Evolutionary conservation across 2,113 vertebrate genomes (phyloP).

Genomic region (Raja brachyura): DNA sequence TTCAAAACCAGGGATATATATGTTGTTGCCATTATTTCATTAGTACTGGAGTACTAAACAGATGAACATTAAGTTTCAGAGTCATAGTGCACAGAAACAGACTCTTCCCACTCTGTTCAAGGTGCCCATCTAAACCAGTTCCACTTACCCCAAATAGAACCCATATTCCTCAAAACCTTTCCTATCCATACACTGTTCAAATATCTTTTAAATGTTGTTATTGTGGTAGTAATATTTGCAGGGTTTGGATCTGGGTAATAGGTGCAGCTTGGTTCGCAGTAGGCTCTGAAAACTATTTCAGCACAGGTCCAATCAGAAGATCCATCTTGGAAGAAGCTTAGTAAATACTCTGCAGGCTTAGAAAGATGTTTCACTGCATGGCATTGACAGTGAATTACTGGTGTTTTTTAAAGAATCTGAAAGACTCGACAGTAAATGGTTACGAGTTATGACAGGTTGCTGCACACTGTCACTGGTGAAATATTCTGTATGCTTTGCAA

Average conservation of each 20-base stretch:
- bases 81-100: no score
- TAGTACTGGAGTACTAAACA: not conserved
- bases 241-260: not conserved
- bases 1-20: not conserved
- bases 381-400: constrained; percentile 30
- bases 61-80: not conserved
- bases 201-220: no score
- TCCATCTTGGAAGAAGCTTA: not conserved
- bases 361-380: not conserved
- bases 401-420: constrained; percentile 12
- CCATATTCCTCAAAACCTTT: no score
- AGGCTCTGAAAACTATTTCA: not conserved
- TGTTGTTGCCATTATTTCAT: no score
- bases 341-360: not conserved
- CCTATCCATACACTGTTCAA: no score
- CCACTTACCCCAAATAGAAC: no score
- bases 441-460: constrained; percentile 16
- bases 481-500: constrained; percentile 27
- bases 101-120: no score
- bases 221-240: not conserved
- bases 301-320: not conserved
- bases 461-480: constrained; percentile 16
- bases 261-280: not conserved
- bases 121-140: no score
- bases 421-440: not conserved